phyloP scores from a whole-genome alignment of 2,797 vertebrate genomes.

The Nyctibius grandis region DNA sequence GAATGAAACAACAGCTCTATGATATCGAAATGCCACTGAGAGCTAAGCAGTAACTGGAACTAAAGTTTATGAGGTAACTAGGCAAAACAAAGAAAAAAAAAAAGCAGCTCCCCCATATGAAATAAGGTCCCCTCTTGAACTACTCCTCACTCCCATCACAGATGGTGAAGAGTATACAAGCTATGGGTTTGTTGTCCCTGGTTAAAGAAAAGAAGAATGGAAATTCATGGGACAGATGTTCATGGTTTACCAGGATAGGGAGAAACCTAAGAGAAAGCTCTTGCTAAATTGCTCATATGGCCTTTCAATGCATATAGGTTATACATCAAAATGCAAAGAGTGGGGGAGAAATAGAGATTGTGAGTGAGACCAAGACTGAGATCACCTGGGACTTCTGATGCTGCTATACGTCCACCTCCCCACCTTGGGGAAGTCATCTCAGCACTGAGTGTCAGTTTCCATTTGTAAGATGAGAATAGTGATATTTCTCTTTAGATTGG shows the following conservation, averaged over 20 bases:
- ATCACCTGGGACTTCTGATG: not conserved
- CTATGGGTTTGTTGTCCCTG: not conserved
- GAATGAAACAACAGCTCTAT: conserved; percentile 30
- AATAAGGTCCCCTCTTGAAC: not conserved
- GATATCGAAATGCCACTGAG: conserved; percentile 30
- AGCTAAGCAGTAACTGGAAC: conserved; percentile 14
- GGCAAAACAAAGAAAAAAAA: not conserved
- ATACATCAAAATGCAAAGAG: not conserved
- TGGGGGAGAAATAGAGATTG: not conserved
- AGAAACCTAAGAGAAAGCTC: not conserved
- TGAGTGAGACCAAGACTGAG: not conserved
- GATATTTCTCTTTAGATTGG: not conserved
- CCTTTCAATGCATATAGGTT: not conserved
- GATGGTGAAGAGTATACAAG: not conserved
- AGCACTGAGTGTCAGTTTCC: not conserved
- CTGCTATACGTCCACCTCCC: not conserved
- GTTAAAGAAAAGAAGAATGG: not conserved
- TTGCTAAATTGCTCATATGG: not conserved
- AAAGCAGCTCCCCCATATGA: not conserved
- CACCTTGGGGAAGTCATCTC: not conserved
- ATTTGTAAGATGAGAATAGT: not conserved
- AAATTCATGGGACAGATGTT: not conserved
- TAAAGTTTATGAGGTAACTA: conserved; percentile 13
- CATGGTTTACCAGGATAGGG: not conserved
- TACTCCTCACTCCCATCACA: not conserved